Evolutionary conservation across 2,113 vertebrate genomes (phyloP).

Genomic region (Coptodon rendalli): DNA sequence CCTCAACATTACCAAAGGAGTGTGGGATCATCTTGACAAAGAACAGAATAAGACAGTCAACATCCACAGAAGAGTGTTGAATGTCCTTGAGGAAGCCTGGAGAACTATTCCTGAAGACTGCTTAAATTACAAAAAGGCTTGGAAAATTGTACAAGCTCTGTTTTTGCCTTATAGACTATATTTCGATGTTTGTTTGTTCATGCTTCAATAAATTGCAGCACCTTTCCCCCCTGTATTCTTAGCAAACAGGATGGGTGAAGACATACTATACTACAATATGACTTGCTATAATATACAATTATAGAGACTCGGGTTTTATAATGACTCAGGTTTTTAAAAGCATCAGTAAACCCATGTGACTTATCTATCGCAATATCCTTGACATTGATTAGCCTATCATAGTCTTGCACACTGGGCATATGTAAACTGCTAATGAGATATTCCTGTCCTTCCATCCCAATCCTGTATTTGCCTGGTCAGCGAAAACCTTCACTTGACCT

Average conservation of each 20-base stretch:
- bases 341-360: not conserved
- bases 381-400: not conserved
- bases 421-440: not conserved
- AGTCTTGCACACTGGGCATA: not conserved
- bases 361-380: not conserved
- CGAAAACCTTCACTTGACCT: slow-evolving; percentile 29
- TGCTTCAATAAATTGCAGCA: not conserved
- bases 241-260: not conserved
- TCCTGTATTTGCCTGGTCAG: not conserved
- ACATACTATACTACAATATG: not conserved
- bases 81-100: not conserved
- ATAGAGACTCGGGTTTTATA: not conserved
- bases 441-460: not conserved
- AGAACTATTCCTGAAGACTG: not conserved
- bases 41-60: not conserved
- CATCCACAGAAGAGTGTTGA: not conserved
- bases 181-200: not conserved
- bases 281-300: not conserved
- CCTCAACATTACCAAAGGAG: not conserved
- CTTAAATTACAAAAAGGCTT: not conserved
- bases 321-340: not conserved
- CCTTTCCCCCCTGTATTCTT: not conserved
- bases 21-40: not conserved
- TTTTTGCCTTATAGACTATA: not conserved
- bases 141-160: not conserved